Evolutionary conservation across 1,140 invertebrate species (phyloP).

Genomic region (Apis laboriosa): DNA sequence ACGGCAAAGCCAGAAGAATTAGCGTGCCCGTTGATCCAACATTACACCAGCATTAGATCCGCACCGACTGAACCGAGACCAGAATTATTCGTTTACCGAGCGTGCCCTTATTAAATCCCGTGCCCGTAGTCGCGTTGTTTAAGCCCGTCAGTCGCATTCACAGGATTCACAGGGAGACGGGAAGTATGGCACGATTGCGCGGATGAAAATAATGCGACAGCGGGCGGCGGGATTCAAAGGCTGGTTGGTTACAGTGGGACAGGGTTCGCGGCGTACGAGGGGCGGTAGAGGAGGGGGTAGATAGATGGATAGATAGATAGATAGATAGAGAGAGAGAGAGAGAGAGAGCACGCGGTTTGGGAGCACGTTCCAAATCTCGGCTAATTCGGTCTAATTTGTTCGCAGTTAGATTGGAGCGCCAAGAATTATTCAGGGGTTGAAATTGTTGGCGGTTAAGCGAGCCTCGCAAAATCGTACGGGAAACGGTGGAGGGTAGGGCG

Average conservation of each 20-base stretch:
- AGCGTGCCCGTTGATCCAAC: neutral
- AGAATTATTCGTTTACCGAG: constrained; percentile 26
- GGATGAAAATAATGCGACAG: constrained; percentile 48
- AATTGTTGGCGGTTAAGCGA: constrained; percentile 78
- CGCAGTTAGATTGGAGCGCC: constrained; percentile 79
- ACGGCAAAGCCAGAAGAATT: neutral
- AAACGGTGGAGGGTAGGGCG: constrained; percentile 43
- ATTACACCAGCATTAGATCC: constrained; percentile 23
- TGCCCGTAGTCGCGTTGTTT: constrained; percentile 15
- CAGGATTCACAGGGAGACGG: neutral
- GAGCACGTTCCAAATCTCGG: constrained; percentile 73
- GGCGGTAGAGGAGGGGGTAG: neutral
- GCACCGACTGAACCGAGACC: neutral
- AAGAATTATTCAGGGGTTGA: constrained; percentile 78
- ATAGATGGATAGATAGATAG: neutral
- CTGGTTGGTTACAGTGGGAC: constrained; percentile 37
- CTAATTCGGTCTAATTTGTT: constrained; percentile 79
- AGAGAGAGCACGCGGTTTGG: constrained; percentile 47
- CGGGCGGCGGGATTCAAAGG: constrained; percentile 37
- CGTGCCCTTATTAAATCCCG: constrained; percentile 27
- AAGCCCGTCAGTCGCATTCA: constrained; percentile 20
- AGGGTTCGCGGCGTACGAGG: neutral
- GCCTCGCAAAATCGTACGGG: constrained; percentile 70
- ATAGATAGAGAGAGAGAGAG: too few relatives aligned
- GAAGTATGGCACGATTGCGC: constrained; percentile 7